Evolutionary conservation across 2,888 invertebrate species (phyloP).

Genomic region (Polyommatus icarus): DNA sequence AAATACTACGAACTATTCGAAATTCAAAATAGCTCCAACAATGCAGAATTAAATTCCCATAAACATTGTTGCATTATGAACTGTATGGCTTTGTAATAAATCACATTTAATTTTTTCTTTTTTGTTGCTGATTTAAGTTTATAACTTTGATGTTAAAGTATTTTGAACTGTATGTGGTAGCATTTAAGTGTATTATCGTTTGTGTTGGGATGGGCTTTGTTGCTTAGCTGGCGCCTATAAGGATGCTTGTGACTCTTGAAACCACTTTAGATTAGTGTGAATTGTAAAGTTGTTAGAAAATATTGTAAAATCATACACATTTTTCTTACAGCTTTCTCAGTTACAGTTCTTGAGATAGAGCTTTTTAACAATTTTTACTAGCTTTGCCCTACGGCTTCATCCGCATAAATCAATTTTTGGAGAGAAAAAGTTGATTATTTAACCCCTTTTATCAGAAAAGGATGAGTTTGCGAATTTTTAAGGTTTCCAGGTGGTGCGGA

Average conservation of each 20-base stretch:
- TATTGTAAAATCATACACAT: constrained; percentile 34
- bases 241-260: constrained; percentile 61
- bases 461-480: too few relatives aligned
- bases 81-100: constrained; percentile 35
- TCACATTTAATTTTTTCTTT: constrained; percentile 34
- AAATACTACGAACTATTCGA: constrained; percentile 7
- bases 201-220: constrained; percentile 36
- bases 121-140: constrained; percentile 28
- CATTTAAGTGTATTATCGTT: constrained; percentile 14
- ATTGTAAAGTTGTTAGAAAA: constrained; percentile 39
- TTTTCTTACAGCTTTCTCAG: constrained; percentile 23
- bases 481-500: too few relatives aligned
- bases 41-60: constrained; percentile 38
- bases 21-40: constrained; percentile 35
- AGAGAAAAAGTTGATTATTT: too few relatives aligned
- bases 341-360: not conserved
- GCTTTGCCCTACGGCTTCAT: too few relatives aligned
- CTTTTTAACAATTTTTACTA: too few relatives aligned
- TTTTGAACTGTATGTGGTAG: constrained; percentile 31
- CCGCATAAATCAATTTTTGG: too few relatives aligned
- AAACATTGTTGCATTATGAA: constrained; percentile 34
- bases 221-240: constrained; percentile 60
- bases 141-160: constrained; percentile 23
- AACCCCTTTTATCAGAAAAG: too few relatives aligned
- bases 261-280: constrained; percentile 44